Evolutionary conservation across 2,888 invertebrate genomes (phyloP).

Genomic region (Mactromeris polynyma): DNA sequence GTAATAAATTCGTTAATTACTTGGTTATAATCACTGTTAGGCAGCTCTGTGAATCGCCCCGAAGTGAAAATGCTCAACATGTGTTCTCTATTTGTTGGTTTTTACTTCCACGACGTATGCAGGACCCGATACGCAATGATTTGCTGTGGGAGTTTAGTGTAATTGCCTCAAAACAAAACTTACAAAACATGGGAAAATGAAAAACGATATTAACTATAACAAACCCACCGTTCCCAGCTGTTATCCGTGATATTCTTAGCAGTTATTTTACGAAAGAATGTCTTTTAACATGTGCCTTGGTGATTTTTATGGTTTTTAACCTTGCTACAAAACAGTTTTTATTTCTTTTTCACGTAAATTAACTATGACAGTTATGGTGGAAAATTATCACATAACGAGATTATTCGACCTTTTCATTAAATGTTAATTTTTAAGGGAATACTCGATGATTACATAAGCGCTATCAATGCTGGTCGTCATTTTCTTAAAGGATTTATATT

Average conservation of each 20-base stretch:
- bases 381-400: constrained; percentile 35
- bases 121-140: constrained; percentile 29
- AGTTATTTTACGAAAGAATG: constrained; percentile 37
- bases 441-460: background rate
- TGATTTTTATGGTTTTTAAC: constrained; percentile 43
- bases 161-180: constrained; percentile 47
- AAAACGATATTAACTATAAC: constrained; percentile 53
- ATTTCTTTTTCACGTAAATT: constrained; percentile 39
- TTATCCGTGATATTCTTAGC: constrained; percentile 26
- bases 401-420: constrained; percentile 20
- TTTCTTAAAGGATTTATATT: background rate
- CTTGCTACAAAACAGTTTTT: constrained; percentile 36
- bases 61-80: background rate
- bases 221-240: constrained; percentile 44
- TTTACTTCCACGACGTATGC: constrained; percentile 23
- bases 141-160: constrained; percentile 38
- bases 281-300: constrained; percentile 39
- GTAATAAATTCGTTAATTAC: constrained; percentile 41
- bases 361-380: constrained; percentile 31
- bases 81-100: constrained; percentile 36
- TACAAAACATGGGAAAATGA: constrained; percentile 50
- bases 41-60: background rate
- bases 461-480: background rate
- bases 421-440: constrained; percentile 2
- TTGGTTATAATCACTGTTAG: background rate